Base-by-base conservation (phyloP, 2,113 vertebrate genomes). In the Macaca fascicularis region DNA sequence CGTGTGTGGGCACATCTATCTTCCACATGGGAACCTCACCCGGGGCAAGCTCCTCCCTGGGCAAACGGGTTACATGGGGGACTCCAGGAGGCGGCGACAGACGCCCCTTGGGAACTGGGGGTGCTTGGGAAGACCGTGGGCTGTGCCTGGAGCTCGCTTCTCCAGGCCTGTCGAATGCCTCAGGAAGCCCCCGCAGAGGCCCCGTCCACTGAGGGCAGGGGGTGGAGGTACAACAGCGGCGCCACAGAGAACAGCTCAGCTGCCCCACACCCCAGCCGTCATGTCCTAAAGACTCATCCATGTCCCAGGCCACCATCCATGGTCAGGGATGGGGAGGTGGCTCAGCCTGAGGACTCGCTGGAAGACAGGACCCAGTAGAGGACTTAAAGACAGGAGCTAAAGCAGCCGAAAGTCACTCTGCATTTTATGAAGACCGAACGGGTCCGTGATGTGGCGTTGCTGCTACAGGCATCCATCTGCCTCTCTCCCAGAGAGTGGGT, bases 1-100 rank as follows among this genome's bases (percentile, higher is more conserved):
- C 35, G 0, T 1, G 4, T 7, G 3, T 1, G 2, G 40, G 10
- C 2, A 0, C 11, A 0, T 35, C 38, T 69, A 57, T 32, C 40
- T 32, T n/a, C 23, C 20, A 27, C 6, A 2, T 1, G 6, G 70
- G 64, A 45, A 23, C 10, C 1, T 64, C 2, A 13, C 27, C 27
- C 12, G 0, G 61, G 5, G 2, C 27, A 64, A 61, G 20, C 67
- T 69, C 67, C 67, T 35, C 32, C 32, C 32, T 35, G 14, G 32
- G 30, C 16, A 69, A 35, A n/a, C 7, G 16, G 67, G 64, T 16
- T 14, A 69, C 27, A 14, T 32, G 61, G 67, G 61, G 67, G 2
- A 3, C 32, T n/a, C 67, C 6, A 69, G 59, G 32, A 5, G 13
- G 27, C 12, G 2, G 61, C 2, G 0, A 13, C 11, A 64, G 12